Evolutionary conservation across 2,888 invertebrate genomes (phyloP).

Genomic region (Blastobasis adustella): DNA sequence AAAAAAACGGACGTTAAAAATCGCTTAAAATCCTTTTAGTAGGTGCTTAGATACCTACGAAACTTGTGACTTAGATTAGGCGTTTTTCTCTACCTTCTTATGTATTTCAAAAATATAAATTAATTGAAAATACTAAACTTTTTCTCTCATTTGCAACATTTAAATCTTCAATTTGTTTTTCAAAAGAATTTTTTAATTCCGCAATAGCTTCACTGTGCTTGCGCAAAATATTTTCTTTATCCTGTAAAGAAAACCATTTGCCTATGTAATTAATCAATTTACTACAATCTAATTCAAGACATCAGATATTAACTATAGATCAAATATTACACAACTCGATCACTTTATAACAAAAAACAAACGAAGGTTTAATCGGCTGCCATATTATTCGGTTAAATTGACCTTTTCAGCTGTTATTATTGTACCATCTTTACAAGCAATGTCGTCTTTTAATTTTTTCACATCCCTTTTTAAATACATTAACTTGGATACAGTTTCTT

Average conservation of each 20-base stretch:
- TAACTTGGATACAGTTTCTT: conserved; percentile 60
- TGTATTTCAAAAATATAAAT: neutral
- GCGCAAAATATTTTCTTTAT: conserved; percentile 39
- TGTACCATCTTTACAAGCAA: conserved; percentile 34
- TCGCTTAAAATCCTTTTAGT: too few species aligned
- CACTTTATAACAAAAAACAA: neutral
- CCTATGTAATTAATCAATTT: neutral
- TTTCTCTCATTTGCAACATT: conserved; percentile 40
- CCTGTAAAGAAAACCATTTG: conserved; percentile 26
- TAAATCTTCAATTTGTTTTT: conserved; percentile 45
- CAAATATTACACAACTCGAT: neutral
- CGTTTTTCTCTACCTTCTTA: too few species aligned
- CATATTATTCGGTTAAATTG: neutral
- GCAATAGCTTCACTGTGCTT: conserved; percentile 36
- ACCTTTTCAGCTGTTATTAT: conserved; percentile 47
- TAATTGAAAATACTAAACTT: conserved; percentile 33
- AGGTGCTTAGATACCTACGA: too few species aligned
- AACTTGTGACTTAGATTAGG: too few species aligned
- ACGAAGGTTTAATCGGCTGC: too few species aligned
- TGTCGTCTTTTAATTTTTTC: conserved; percentile 52
- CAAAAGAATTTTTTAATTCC: conserved; percentile 39
- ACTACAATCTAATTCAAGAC: too few species aligned
- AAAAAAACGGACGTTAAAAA: too few species aligned
- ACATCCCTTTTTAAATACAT: conserved; percentile 57
- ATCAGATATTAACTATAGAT: too few species aligned